Evolutionary conservation across 92 coral and sea anemone genomes (phyloP).

Genomic region (Parazoanthus swiftii): DNA sequence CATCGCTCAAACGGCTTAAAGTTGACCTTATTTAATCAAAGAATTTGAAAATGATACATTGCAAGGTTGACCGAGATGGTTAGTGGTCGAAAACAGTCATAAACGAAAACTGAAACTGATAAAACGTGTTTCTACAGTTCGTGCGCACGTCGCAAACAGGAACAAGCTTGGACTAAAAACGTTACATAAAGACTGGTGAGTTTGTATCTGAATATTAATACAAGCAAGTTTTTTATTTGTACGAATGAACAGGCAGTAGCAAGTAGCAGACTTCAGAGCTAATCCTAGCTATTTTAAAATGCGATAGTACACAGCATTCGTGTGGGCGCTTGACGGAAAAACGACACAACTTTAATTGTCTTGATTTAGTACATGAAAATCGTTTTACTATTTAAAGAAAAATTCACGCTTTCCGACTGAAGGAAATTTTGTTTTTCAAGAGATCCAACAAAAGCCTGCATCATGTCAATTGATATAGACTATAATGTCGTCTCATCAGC

Average conservation of each 20-base stretch:
- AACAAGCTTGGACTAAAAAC: background rate
- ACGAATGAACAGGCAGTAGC: too few species aligned
- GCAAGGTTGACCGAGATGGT: background rate
- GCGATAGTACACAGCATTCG: too few species aligned
- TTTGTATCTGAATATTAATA: too few species aligned
- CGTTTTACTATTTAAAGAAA: too few species aligned
- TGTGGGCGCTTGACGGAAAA: too few species aligned
- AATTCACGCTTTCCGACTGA: background rate
- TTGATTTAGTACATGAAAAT: background rate
- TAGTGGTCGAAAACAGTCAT: background rate
- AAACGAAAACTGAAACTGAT: background rate
- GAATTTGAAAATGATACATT: constrained; percentile 24
- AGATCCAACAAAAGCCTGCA: background rate
- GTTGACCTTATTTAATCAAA: constrained; percentile 23
- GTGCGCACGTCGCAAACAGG: background rate
- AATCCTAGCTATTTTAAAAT: too few species aligned
- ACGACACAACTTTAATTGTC: too few species aligned
- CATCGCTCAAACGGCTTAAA: constrained; percentile 9
- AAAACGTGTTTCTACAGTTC: background rate
- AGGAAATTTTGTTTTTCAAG: background rate
- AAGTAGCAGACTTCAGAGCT: too few species aligned
- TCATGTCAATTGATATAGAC: background rate
- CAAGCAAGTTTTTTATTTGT: too few species aligned
- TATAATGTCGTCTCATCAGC: background rate
- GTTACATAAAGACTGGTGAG: too few species aligned